Percentiles rank a stretch among this genome's conserved stretches.
Evolutionary conservation across 2,888 invertebrate genomes (phyloP).

Genomic region (Chironomus tentans): DNA sequence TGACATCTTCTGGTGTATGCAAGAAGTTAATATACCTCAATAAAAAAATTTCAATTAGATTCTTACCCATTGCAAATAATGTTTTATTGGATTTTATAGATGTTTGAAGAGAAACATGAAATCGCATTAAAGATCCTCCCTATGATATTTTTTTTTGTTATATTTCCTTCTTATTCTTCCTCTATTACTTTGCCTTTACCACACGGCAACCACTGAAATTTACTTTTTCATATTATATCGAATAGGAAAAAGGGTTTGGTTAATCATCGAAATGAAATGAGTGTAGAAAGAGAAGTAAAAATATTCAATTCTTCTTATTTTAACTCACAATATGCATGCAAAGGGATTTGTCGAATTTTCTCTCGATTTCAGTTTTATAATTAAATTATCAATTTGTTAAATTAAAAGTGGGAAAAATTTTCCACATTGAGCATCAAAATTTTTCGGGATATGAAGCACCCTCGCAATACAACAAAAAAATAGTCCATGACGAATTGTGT

Average conservation of each 20-base stretch:
- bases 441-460: too few relatives aligned
- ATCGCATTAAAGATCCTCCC: slow-evolving; percentile 21
- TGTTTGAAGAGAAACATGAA: not conserved
- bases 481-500: slow-evolving; percentile 3
- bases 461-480: not conserved
- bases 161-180: not conserved
- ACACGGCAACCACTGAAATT: slow-evolving; percentile 8
- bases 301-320: not conserved
- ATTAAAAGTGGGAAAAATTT: slow-evolving; percentile 16
- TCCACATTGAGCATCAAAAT: not conserved
- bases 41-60: slow-evolving; percentile 11
- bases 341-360: not conserved
- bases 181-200: not conserved
- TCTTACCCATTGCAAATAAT: not conserved
- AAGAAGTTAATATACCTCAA: not conserved
- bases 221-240: not conserved
- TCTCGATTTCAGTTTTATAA: slow-evolving; percentile 20
- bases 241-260: slow-evolving; percentile 15
- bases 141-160: not conserved
- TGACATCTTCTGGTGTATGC: slow-evolving; percentile 11
- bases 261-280: slow-evolving; percentile 6
- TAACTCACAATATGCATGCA: not conserved
- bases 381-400: slow-evolving; percentile 28
- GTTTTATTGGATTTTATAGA: slow-evolving; percentile 23
- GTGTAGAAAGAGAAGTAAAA: not conserved